phyloP scores from a whole-genome alignment of 2,888 invertebrate genomes.

The Scaeva pyrastri region DNA sequence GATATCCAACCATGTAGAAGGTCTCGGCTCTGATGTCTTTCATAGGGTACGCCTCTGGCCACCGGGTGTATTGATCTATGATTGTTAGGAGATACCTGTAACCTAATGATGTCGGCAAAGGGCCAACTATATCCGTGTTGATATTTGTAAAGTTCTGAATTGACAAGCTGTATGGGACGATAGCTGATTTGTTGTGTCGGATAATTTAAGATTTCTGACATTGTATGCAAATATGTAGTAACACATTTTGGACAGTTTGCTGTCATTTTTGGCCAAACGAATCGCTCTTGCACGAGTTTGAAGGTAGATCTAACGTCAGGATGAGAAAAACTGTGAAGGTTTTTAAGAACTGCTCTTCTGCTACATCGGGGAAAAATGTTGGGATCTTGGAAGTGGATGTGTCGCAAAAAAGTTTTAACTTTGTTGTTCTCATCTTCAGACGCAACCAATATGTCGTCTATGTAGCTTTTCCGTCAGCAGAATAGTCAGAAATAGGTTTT shows the following conservation, averaged over 20 bases:
- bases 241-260: constrained; percentile 31
- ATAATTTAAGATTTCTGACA: no score
- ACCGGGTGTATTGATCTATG: not conserved
- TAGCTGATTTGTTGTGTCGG: no score
- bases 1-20: constrained; percentile 80
- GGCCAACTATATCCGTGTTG: no score
- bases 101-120: not conserved
- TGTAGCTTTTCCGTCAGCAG: no score
- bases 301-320: constrained; percentile 38
- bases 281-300: constrained; percentile 33
- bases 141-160: no score
- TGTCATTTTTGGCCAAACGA: constrained; percentile 57
- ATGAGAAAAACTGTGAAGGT: constrained; percentile 43
- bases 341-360: constrained; percentile 23
- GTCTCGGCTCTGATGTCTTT: constrained; percentile 65
- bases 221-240: constrained; percentile 7
- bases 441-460: no score
- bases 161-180: no score
- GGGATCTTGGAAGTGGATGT: no score
- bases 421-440: no score
- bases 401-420: no score
- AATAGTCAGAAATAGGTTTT: no score
- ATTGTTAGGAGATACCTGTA: constrained; percentile 2
- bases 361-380: no score
- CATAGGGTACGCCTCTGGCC: constrained; percentile 10